Evolutionary conservation across 2,888 invertebrate genomes (phyloP).

Genomic region (Crocallis elinguaria): DNA sequence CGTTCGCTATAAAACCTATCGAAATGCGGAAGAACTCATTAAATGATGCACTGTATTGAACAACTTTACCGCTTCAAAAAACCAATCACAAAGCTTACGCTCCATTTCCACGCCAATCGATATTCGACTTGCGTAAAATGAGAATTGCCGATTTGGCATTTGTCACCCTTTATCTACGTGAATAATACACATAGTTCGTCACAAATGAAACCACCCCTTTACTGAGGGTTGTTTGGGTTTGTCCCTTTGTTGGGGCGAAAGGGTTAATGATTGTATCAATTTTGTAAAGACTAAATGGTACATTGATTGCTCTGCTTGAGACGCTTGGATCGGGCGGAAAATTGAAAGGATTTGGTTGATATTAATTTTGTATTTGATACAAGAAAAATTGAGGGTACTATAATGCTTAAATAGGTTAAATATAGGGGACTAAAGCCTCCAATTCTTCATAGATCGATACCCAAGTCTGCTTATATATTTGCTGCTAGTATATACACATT

Average conservation of each 20-base stretch:
- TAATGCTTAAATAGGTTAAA: not conserved
- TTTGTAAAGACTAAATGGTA: constrained; percentile 28
- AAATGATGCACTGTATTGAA: too few species aligned
- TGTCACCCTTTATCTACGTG: constrained; percentile 15
- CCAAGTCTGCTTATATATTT: too few species aligned
- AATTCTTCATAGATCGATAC: too few species aligned
- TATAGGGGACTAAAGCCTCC: not conserved
- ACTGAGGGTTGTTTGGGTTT: constrained; percentile 21
- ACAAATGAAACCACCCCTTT: constrained; percentile 24
- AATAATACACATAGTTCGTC: not conserved
- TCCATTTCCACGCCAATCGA: not conserved
- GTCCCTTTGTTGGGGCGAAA: constrained; percentile 17
- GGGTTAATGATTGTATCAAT: constrained; percentile 28
- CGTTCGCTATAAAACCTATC: too few species aligned
- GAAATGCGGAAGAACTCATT: too few species aligned
- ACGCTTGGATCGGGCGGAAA: not conserved
- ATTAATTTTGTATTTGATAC: constrained; percentile 8
- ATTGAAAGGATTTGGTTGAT: constrained; percentile 13
- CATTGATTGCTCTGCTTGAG: constrained; percentile 25
- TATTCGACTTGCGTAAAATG: not conserved
- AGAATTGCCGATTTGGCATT: constrained; percentile 14
- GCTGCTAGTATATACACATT: too few species aligned
- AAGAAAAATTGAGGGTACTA: not conserved
- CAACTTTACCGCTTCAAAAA: too few species aligned
- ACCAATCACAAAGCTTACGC: not conserved